Evolutionary conservation across 1,140 invertebrate genomes (phyloP), one percentile per base, ranked within the genome.

Genomic region (Trichonephila clavata): DNA sequence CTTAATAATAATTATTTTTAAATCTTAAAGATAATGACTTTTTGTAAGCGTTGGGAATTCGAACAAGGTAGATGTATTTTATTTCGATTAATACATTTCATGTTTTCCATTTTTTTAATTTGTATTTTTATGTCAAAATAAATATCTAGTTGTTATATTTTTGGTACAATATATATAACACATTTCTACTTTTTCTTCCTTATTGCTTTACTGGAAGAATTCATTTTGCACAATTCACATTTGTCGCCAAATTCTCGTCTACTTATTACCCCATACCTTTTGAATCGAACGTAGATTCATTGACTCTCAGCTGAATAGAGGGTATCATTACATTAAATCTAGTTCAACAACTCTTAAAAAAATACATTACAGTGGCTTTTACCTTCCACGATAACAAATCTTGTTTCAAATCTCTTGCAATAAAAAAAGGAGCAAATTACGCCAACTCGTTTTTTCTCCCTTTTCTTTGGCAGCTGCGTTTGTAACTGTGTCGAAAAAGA

Each of bases 331-430:
- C 71, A 77, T 39, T 77, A 77, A 77, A 77, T 77, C 71, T 77
- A 39, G 71, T 77, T 77, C 71, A 77, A 39, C 71, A 77, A 77
- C 71, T 77, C 71, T 77, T 77, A 84, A 84, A 84, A 84, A 84
- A 84, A 84, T 84, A 84, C 81, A 57, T 84, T 27, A 50, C 57
- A 0, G n/a, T 84, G 81, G 81, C n/a, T 84, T 84, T 84, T 84
- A 84, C 81, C 57, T 84, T 27, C 68, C 57, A 24, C 20, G 81
- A 84, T 84, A 84, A 59, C 81, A 84, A 84, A 84, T 84, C 81
- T 84, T 24, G 43, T n/a, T 43, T 57, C 81, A 59, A 59, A 84
- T 84, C 57, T 59, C 43, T 84, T 20, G 81, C 57, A 50, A 84
- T 27, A 32, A 77, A 77, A 71, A 84, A 57, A 24, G 81, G 81